Evolutionary conservation across 1,140 invertebrate species (phyloP).

Genomic region (Drosophila athabasca): DNA sequence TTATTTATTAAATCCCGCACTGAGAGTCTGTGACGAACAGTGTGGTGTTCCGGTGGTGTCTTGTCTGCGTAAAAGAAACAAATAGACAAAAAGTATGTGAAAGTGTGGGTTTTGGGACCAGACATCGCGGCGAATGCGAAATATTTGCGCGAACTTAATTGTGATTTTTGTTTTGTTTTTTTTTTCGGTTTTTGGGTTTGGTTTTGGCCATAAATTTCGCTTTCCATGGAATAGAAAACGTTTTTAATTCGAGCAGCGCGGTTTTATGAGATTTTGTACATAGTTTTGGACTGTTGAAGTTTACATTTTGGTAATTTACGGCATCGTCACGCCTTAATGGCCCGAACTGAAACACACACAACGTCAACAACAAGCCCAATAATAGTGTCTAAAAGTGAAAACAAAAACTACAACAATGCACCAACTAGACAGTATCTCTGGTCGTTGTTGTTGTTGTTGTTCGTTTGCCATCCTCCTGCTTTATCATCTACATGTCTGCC

Average conservation of each 20-base stretch:
- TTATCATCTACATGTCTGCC: slow-evolving; percentile 28
- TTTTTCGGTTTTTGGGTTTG: slow-evolving; percentile 16
- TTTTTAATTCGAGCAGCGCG: slow-evolving; percentile 57
- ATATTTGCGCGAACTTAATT: slow-evolving; percentile 56
- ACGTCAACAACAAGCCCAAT: slow-evolving; percentile 41
- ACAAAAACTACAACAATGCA: slow-evolving; percentile 30
- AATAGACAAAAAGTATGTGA: slow-evolving; percentile 61
- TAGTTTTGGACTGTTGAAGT: slow-evolving; percentile 48
- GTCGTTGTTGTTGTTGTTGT: no score
- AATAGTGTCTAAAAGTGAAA: slow-evolving; percentile 20
- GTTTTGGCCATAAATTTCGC: slow-evolving; percentile 73
- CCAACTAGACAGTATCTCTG: slow-evolving; percentile 17
- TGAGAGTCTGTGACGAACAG: slow-evolving; percentile 35
- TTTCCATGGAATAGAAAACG: slow-evolving; percentile 72
- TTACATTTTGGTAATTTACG: slow-evolving; percentile 77
- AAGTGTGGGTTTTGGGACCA: slow-evolving; percentile 44
- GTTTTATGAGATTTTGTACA: slow-evolving; percentile 51
- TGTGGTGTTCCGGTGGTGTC: slow-evolving; percentile 52
- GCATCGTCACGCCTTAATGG: slow-evolving; percentile 78
- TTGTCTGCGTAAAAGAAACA: not conserved
- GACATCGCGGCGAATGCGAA: slow-evolving; percentile 68
- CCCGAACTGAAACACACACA: slow-evolving; percentile 33
- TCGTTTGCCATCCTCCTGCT: slow-evolving; percentile 1
- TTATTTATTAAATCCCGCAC: slow-evolving; percentile 55
- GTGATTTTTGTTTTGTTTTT: slow-evolving; percentile 38